Conservation (phyloP, 2,113 vertebrate species). For the Phoenicopterus ruber region DNA sequence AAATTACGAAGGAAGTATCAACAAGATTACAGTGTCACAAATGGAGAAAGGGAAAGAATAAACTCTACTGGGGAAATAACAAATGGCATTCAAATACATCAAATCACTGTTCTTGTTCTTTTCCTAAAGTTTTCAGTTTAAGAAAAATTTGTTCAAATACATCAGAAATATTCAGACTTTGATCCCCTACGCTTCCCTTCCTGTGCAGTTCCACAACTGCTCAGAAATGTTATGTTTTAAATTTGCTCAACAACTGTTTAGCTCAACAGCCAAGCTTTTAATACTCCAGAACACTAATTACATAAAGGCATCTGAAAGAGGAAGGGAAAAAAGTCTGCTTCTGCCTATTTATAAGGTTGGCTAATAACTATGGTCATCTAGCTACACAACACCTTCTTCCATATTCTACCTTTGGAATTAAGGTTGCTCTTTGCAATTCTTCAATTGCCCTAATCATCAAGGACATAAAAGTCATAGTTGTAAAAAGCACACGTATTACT, state of each 20-base stretch:
- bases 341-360: background rate
- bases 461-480: background rate
- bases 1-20: background rate
- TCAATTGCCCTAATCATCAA: background rate
- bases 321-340: background rate
- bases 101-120: background rate
- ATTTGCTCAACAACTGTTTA: background rate
- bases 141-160: background rate
- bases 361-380: background rate
- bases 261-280: background rate
- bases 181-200: background rate
- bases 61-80: background rate
- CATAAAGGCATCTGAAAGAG: background rate
- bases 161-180: background rate
- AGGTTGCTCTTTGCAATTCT: background rate
- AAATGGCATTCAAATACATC: background rate
- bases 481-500: background rate
- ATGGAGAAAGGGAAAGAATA: background rate
- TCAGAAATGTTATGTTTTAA: background rate
- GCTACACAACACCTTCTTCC: background rate
- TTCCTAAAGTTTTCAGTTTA: background rate
- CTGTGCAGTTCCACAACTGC: background rate
- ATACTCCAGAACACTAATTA: background rate
- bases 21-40: background rate
- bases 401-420: background rate